Conservation (phyloP, 2,113 vertebrate genomes). For the Nanorana parkeri region DNA sequence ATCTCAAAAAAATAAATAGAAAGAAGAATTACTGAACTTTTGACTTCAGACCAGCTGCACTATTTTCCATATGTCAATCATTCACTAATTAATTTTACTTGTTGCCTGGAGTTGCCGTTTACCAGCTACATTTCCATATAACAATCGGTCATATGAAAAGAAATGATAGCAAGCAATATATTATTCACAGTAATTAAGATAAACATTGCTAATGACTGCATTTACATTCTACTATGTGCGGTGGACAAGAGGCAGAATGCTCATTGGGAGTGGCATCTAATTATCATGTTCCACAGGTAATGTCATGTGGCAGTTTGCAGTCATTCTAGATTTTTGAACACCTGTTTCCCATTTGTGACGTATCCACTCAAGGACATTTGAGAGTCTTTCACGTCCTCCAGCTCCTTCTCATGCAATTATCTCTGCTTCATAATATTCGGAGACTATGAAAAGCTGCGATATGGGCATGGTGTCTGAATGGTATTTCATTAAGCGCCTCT, state of each 20-base stretch:
- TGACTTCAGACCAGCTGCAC: too few relatives aligned
- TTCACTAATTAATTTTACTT: too few relatives aligned
- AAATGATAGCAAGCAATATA: neutral
- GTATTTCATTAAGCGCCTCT: neutral
- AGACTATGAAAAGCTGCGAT: neutral
- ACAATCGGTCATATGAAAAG: too few relatives aligned
- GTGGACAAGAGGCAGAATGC: constrained; percentile 9
- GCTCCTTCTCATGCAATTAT: neutral
- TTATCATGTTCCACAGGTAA: neutral
- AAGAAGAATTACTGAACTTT: too few relatives aligned
- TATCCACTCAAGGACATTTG: constrained; percentile 2
- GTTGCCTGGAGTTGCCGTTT: too few relatives aligned
- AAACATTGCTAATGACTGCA: neutral
- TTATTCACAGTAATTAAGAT: neutral
- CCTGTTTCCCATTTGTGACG: constrained; percentile 3
- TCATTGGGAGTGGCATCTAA: neutral
- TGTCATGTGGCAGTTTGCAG: neutral
- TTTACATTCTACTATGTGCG: neutral
- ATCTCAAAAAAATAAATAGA: too few relatives aligned
- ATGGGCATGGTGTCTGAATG: neutral
- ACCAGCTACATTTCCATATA: too few relatives aligned
- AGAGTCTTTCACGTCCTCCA: neutral
- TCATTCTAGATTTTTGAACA: neutral
- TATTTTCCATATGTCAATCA: too few relatives aligned
- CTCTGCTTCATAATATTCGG: neutral